Conservation (phyloP, 2,113 vertebrate species). For the Leucopternis melanops region DNA sequence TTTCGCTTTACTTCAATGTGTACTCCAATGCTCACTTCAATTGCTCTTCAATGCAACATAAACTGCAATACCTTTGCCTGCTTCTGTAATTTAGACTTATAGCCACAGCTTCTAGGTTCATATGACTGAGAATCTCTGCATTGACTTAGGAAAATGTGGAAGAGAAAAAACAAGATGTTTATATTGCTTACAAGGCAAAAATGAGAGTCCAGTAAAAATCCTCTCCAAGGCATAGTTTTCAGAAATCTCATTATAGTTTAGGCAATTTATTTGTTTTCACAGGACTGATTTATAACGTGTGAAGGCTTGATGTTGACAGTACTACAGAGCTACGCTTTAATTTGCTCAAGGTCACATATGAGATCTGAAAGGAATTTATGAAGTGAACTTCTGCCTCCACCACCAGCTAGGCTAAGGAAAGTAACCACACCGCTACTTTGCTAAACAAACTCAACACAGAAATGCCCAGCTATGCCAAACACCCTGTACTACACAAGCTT, state of each 20-base stretch:
- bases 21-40: not conserved
- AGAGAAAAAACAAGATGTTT: not conserved
- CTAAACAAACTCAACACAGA: not conserved
- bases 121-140: not conserved
- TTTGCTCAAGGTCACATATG: not conserved
- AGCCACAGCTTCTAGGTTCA: not conserved
- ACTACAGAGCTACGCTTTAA: not conserved
- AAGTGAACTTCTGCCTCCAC: not conserved
- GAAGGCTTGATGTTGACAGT: not conserved
- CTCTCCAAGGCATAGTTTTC: not conserved
- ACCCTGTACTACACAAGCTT: not conserved
- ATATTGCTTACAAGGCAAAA: not conserved
- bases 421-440: not conserved
- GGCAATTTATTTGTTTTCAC: not conserved
- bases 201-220: not conserved
- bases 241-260: not conserved
- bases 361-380: not conserved
- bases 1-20: not conserved
- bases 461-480: not conserved
- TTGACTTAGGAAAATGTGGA: not conserved
- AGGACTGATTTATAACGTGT: not conserved
- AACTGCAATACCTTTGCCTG: not conserved
- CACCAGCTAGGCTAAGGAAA: not conserved
- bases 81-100: not conserved
- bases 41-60: not conserved